phyloP scores from a whole-genome alignment of 2,797 vertebrate species.

The Acestrorhynchus altus region DNA sequence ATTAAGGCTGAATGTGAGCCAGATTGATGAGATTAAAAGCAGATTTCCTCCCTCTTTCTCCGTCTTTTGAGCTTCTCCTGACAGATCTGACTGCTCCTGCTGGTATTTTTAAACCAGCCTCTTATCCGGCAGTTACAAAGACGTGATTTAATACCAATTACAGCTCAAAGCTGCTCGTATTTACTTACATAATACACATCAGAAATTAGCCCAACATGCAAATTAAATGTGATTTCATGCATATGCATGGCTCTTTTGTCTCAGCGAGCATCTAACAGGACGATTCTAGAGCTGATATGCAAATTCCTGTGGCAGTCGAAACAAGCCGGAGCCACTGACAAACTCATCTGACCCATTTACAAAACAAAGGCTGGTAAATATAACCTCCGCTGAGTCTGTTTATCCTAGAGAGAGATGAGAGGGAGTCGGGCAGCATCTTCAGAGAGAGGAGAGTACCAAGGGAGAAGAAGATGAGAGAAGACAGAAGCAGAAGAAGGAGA shows the following conservation, averaged over 20 bases:
- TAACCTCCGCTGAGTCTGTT: constrained; percentile 42
- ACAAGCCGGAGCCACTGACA: constrained; percentile 34
- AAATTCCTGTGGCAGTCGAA: constrained; percentile 34
- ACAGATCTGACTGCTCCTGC: constrained; percentile 41
- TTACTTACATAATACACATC: constrained; percentile 55
- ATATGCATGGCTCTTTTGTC: constrained; percentile 47
- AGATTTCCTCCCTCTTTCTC: background rate
- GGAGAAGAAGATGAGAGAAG: background rate
- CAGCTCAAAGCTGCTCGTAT: constrained; percentile 52
- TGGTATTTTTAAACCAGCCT: constrained; percentile 49
- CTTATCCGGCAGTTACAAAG: constrained; percentile 48
- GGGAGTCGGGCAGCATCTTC: background rate
- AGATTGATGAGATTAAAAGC: constrained; percentile 1
- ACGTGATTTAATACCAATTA: constrained; percentile 58
- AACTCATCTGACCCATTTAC: constrained; percentile 58
- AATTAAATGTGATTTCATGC: constrained; percentile 57
- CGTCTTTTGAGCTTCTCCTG: constrained; percentile 26
- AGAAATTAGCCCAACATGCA: constrained; percentile 49
- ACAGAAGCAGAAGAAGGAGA: background rate
- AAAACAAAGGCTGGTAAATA: constrained; percentile 53
- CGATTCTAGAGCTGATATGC: constrained; percentile 29
- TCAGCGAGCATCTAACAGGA: constrained; percentile 29
- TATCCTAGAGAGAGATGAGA: constrained; percentile 20
- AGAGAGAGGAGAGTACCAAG: constrained; percentile 16
- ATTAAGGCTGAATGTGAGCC: background rate